Evolutionary conservation across 2,888 invertebrate species (phyloP), one percentile per base, ranked within the genome.

Genomic region (Drosophila emarginata): DNA sequence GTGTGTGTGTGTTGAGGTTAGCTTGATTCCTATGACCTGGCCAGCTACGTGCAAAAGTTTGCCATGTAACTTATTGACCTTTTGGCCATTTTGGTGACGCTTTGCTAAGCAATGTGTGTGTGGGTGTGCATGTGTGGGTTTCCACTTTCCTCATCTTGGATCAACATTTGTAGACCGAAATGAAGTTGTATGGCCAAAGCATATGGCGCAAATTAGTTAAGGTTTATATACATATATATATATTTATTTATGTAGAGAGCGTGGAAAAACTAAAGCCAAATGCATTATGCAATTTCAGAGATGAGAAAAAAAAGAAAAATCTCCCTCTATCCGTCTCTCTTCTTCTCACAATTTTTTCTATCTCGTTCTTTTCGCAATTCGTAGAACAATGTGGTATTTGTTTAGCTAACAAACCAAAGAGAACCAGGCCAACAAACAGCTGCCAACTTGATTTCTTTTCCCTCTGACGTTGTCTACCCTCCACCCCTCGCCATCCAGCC

Each of bases 401-500:
- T 68, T 74, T 84, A 84, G 72, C 74, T 74, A 84, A 86, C 83
- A 83, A 83, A 72, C 72, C 68, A 51, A 64, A 52, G 57, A 45
- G 68, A 21, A 23, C 61, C 52, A 36, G 52, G 45, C 26, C 57
- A 63, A 57, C 56, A 37, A 26, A 40, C 52, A 52, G 61, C 37
- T 39, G 61, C 58, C 57, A 57, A 57, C 52, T 62, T 39, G 26
- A 53, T 62, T 54, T 64, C 54, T 63, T 15, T 40, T 59, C n/a
- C 32, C 56, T 71, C 21, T 28, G 53, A 52, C 53, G 15, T 15
- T 64, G 53, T 14, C 28, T 6, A 28, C 6, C 5, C 12, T 12
- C 28, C 64, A 57, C 66, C 51, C 36, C 26, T 40, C n/a, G n/a
- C 37, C 67, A 59, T 59, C 37, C 72, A 45, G 11, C 7, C 14